Conservation (phyloP, 2,888 invertebrate species). For the Drosophila flavopinicola region DNA sequence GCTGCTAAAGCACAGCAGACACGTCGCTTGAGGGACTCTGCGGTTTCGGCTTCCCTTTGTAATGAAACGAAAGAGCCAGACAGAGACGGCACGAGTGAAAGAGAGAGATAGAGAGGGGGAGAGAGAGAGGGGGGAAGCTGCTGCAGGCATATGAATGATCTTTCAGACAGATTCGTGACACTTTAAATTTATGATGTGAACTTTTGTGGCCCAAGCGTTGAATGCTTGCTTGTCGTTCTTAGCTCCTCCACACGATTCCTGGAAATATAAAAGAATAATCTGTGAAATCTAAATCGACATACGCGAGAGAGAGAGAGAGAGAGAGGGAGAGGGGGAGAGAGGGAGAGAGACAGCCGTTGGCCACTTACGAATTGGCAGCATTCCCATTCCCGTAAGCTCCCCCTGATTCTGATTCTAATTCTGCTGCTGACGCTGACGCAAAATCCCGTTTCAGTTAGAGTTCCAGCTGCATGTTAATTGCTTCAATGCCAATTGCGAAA, state of each 20-base stretch:
- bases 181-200: conserved; percentile 81
- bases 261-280: conserved; percentile 67
- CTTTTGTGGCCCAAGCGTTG: conserved; percentile 66
- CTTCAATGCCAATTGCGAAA: conserved; percentile 79
- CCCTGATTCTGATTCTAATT: conserved; percentile 32
- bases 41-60: conserved; percentile 74
- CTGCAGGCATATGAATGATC: conserved; percentile 78
- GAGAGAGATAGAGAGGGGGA: conserved; percentile 19
- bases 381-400: conserved; percentile 20
- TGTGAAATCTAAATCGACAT: conserved; percentile 79
- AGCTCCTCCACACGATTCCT: conserved; percentile 69
- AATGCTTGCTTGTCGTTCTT: conserved; percentile 28
- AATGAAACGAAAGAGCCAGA: conserved; percentile 18
- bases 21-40: conserved; percentile 61
- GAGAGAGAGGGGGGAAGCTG: conserved; percentile 16
- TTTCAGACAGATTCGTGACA: conserved; percentile 79
- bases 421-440: neutral
- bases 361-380: conserved; percentile 40
- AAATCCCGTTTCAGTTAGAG: conserved; percentile 53
- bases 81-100: conserved; percentile 14
- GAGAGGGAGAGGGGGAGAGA: neutral
- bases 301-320: conserved; percentile 20
- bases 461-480: conserved; percentile 77
- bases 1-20: conserved; percentile 49
- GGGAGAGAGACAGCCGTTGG: conserved; percentile 27